phyloP scores from a whole-genome alignment of 2,888 invertebrate genomes.

The Sturmia bella region DNA sequence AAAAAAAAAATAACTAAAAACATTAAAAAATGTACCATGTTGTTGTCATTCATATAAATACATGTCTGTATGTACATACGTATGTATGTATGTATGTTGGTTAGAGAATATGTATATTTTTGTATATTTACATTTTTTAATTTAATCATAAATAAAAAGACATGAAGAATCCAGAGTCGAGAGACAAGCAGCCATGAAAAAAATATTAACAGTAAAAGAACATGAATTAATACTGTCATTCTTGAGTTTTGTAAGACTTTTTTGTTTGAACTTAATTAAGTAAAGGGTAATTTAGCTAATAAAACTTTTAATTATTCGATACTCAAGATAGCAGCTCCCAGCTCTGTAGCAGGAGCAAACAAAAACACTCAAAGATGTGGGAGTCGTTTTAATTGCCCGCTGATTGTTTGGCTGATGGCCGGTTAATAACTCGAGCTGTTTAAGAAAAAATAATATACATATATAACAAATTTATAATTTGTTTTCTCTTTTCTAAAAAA shows the following conservation, averaged over 20 bases:
- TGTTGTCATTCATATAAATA: conserved; percentile 55
- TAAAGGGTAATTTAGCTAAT: conserved; percentile 46
- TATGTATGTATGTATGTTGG: not conserved
- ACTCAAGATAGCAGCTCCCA: not conserved
- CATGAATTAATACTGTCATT: conserved; percentile 38
- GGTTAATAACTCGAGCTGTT: conserved; percentile 11
- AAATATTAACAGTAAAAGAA: conserved; percentile 32
- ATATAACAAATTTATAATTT: not conserved
- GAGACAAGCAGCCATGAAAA: conserved; percentile 10
- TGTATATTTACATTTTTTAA: conserved; percentile 54
- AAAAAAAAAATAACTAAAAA: conserved; percentile 50
- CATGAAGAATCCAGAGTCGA: conserved; percentile 20
- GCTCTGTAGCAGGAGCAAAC: not conserved
- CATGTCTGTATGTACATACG: not conserved
- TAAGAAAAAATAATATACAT: not conserved
- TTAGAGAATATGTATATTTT: conserved; percentile 9
- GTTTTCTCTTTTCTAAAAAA: too few species aligned
- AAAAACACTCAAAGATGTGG: conserved; percentile 27
- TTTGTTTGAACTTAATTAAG: not conserved
- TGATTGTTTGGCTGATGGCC: conserved; percentile 1
- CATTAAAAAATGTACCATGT: conserved; percentile 58
- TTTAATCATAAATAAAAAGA: conserved; percentile 63
- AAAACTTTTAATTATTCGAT: conserved; percentile 17
- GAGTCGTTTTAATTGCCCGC: conserved; percentile 38
- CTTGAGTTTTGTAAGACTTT: not conserved